Evolutionary conservation across 2,888 invertebrate species (phyloP), one percentile per base, ranked within the genome.

Genomic region (Galeopsomyia nigrocyanea): DNA sequence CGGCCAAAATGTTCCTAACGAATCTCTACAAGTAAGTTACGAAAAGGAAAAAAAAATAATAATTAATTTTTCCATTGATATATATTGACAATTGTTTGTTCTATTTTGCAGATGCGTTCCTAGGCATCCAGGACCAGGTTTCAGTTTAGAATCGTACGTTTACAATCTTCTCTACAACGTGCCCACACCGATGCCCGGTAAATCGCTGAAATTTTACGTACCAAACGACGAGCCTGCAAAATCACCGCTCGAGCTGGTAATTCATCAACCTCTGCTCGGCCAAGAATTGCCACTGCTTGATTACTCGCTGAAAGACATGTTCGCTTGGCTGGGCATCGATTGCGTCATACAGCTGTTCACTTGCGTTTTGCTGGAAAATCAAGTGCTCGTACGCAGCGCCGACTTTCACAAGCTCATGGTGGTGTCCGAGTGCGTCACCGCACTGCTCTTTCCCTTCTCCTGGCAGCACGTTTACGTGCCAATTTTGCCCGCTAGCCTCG

Each of bases 391-490:
- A 26, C 93, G 95, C 83, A 98, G 98, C 75, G 92, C 89, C 93
- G 98, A 98, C 89, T 95, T 95, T 87, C 95, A 97, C 88, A 94
- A 94, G 84, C 88, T 99, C 80, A 99, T 99, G 97, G 89, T 98
- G 77, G 97, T 99, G 17, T 95, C 98, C 6, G 99, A 99, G 88
- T 94, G 97, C 80, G 91, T 98, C 79, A 94, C 94, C 3, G 90
- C 95, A 0, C 88, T 99, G 26, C 88, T 98, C 51, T 94, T 98
- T 82, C 99, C 99, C 1, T 99, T 99, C 86, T 90, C 92, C 31
- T 99, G 99, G 99, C 97, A 98, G 66, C 98, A 99, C 87, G 98
- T 99, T 3, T 99, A 99, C 87, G 99, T 99, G 74, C 99, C 99
- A 39, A 77, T 99, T 82, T 89, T 99, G 80, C 99, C 99, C 0